Conservation (phyloP, 2,113 vertebrate species). For the Puffinus mauretanicus region DNA sequence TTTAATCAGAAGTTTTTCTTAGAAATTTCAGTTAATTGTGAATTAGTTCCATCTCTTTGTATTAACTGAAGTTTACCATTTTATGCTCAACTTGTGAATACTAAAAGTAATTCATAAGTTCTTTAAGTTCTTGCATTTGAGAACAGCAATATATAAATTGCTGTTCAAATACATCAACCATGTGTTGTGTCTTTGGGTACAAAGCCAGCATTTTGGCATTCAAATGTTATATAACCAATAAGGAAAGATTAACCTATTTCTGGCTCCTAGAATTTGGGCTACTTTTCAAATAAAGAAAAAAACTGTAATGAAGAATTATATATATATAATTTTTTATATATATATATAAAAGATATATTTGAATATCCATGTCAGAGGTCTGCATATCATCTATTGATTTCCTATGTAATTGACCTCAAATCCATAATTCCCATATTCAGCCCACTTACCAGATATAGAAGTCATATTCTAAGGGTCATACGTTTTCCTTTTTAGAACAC, state of each 20-base stretch:
- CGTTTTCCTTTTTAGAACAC: not conserved
- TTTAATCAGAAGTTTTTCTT: not conserved
- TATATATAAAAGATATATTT: no score
- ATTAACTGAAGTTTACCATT: not conserved
- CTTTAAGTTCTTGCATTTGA: not conserved
- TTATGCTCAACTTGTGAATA: not conserved
- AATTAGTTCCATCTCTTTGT: not conserved
- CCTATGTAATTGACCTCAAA: not conserved
- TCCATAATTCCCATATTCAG: not conserved
- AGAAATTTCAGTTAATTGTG: not conserved
- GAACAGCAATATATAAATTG: not conserved
- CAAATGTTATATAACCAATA: not conserved
- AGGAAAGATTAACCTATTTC: slow-evolving; percentile 17
- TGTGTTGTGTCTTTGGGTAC: not conserved
- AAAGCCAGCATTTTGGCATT: slow-evolving; percentile 1
- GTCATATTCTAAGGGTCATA: not conserved
- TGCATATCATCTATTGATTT: not conserved
- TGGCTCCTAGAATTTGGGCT: not conserved
- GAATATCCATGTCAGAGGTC: not conserved
- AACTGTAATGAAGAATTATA: not conserved
- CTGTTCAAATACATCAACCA: not conserved
- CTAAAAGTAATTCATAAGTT: not conserved
- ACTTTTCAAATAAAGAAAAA: not conserved
- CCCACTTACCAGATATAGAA: not conserved
- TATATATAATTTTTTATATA: no score